Base-by-base conservation (phyloP, 1,140 invertebrate genomes). In the Copidosoma floridanum region DNA sequence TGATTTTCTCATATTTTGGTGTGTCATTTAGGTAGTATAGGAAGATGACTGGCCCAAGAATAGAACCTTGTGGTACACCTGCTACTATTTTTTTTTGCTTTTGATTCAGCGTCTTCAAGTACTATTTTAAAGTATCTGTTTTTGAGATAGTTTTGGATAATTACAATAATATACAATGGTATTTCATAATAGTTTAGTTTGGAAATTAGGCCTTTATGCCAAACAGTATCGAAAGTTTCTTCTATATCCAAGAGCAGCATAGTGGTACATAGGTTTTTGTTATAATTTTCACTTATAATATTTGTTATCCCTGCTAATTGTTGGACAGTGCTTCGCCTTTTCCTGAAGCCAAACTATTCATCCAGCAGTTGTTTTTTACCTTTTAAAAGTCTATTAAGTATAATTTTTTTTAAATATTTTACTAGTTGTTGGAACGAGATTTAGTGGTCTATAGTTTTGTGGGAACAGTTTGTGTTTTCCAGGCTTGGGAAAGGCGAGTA, bases 41-140 rank as follows among this genome's bases (percentile, higher is more conserved):
- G 23, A 70, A 69, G 11, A 66, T 23, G 2, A 56, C 23, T 23
- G 72, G 70, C 3, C 66, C 68, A 2, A 77, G 52, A 20, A 66
- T 57, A 0, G 67, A 69, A 0, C 69, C 73, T 60, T 77, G 70
- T 8, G 73, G 68, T 3, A 75, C 68, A 11, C 74, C 71, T 26
- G 67, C 65, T 47, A 12, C 27, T 23, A 71, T n/a, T n/a, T n/a
- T n/a, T n/a, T 68, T 64, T 27, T 37, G n/a, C 41, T 1, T 54
- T 53, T 7, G 66, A 68, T 0, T 57, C 50, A 5, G 12, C 7
- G 0, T 46, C 20, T 35, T 69, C 64, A 7, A 70, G 18, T 7
- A 20, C 40, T 3, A 72, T 65, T 48, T 40, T 53, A 10, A 65
- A 57, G 18, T 58, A 51, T 64, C 69, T 61, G 7, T 71, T 60